These are phyloP conservation scores for Thryonomys swinderianus DNA, from an alignment of 2,113 vertebrate species.

Conservation along the genomic window DNA sequence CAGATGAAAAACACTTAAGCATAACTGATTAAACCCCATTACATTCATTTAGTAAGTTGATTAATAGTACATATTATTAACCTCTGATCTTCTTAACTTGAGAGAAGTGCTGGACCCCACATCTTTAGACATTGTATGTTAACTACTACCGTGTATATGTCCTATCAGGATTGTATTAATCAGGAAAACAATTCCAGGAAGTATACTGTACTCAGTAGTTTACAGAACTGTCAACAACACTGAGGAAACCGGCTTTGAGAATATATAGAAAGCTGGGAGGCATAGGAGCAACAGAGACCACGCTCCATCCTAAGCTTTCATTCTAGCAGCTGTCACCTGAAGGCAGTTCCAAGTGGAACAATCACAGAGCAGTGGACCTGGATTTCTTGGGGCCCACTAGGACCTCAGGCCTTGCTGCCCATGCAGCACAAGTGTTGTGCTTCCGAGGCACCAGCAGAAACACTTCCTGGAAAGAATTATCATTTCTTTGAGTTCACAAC, in stretches of 20 bases:
- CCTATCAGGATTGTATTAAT: background rate
- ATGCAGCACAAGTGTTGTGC: background rate
- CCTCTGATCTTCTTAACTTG: background rate
- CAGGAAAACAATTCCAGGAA: background rate
- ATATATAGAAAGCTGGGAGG: background rate
- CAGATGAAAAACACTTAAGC: constrained; percentile 6
- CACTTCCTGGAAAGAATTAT: background rate
- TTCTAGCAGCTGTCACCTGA: background rate
- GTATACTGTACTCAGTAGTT: background rate
- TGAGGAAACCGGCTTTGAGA: background rate
- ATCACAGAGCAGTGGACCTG: background rate
- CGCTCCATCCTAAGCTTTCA: background rate
- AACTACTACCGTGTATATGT: background rate
- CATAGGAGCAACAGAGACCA: background rate
- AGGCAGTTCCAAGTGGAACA: background rate
- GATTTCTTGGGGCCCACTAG: background rate
- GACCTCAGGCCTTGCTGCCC: background rate
- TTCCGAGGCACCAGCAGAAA: background rate
- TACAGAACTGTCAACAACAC: background rate
- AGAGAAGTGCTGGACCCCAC: fast-evolving
- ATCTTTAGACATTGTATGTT: background rate
- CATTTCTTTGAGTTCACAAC: background rate
- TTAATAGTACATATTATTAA: background rate
- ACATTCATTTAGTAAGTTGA: background rate
- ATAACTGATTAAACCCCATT: background rate